Conservation (phyloP, 2,113 vertebrate genomes). For the Girardinichthys multiradiatus region DNA sequence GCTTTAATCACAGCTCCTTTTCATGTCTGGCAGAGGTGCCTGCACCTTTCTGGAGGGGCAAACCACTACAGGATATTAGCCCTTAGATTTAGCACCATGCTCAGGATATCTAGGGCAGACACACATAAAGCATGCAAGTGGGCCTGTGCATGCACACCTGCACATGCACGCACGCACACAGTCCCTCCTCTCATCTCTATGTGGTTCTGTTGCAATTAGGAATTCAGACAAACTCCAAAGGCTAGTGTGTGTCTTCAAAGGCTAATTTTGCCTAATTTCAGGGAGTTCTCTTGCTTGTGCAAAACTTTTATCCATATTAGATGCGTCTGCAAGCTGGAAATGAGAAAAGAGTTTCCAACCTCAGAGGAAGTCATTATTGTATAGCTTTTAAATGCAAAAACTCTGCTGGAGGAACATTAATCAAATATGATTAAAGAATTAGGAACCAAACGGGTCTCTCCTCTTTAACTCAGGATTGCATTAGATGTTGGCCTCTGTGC, state of each 20-base stretch:
- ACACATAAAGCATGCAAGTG: constrained; percentile 59
- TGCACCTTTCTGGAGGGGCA: constrained; percentile 52
- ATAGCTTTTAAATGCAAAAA: constrained; percentile 75
- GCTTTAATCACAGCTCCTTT: constrained; percentile 67
- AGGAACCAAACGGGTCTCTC: constrained; percentile 53
- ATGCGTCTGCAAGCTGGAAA: constrained; percentile 58
- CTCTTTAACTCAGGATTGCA: constrained; percentile 42
- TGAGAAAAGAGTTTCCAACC: constrained; percentile 67
- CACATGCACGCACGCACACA: constrained; percentile 40
- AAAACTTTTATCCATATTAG: constrained; percentile 66
- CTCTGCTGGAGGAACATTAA: constrained; percentile 65
- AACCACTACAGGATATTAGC: constrained; percentile 60
- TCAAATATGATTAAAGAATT: constrained; percentile 80
- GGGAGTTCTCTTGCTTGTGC: constrained; percentile 56
- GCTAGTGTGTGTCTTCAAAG: constrained; percentile 77
- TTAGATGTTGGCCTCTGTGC: constrained; percentile 42
- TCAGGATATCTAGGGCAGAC: constrained; percentile 66
- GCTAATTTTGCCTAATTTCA: constrained; percentile 75
- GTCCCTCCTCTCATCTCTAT: constrained; percentile 42
- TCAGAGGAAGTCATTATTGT: constrained; percentile 82
- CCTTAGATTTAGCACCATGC: constrained; percentile 62
- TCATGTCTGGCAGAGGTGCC: constrained; percentile 52
- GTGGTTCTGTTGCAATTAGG: constrained; percentile 58
- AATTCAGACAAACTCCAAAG: constrained; percentile 66
- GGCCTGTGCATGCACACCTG: constrained; percentile 61